A percentile compares a stretch with the other conserved stretches of the same genome.
Evolutionary conservation across 2,797 vertebrate genomes (phyloP).

Genomic region (Craterocephalus amniculus): DNA sequence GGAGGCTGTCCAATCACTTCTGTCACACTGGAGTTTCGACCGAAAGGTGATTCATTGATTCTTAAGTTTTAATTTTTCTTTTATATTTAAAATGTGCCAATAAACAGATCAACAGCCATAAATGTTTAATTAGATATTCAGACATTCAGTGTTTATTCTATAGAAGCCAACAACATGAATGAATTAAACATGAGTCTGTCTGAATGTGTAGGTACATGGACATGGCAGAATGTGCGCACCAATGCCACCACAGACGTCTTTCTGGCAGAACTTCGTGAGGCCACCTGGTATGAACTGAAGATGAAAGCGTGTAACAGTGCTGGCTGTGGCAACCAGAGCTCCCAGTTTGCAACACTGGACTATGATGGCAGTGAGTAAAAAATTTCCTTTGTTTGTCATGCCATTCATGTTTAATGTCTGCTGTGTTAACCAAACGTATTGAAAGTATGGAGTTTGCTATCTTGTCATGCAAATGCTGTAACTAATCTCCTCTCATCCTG

Average conservation of each 20-base stretch:
- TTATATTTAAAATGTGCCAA: neutral
- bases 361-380: conserved; percentile 94
- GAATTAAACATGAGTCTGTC: neutral
- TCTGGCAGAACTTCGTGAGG: conserved; percentile 93
- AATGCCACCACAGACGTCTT: conserved; percentile 93
- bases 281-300: conserved; percentile 98
- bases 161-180: neutral
- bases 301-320: conserved; percentile 99
- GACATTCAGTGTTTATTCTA: too few relatives aligned
- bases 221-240: conserved; percentile 93
- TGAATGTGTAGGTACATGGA: conserved; percentile 85
- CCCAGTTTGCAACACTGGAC: conserved; percentile 97
- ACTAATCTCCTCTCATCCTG: neutral
- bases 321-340: conserved; percentile 93
- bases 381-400: rapidly evolving
- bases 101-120: conserved; percentile 3
- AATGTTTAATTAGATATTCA: too few relatives aligned
- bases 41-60: conserved; percentile 80
- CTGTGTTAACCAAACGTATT: neutral
- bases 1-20: conserved; percentile 95
- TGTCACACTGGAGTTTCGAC: conserved; percentile 93
- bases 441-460: neutral
- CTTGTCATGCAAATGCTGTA: neutral
- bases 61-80: neutral
- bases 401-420: neutral